phyloP scores from a whole-genome alignment of 1,140 invertebrate species.

The Drosophila parvula region DNA sequence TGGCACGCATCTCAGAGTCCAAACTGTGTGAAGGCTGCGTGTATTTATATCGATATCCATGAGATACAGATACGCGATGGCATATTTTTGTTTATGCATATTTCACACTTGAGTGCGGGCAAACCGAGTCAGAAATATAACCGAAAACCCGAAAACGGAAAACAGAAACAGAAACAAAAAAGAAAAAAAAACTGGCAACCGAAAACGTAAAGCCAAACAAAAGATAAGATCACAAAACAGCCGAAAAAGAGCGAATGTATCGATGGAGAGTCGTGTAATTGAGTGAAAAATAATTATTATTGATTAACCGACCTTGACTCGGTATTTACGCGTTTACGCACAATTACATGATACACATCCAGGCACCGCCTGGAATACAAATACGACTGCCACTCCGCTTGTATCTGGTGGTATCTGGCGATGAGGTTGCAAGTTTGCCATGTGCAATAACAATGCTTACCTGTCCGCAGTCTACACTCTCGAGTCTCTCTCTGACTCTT shows the following conservation, averaged over 20 bases:
- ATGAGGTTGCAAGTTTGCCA: conserved; percentile 74
- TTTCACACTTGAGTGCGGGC: conserved; percentile 62
- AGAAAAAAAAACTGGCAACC: neutral
- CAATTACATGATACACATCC: conserved; percentile 67
- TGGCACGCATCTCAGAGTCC: conserved; percentile 66
- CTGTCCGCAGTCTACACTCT: conserved; percentile 38
- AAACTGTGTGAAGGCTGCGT: conserved; percentile 72
- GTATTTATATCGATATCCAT: conserved; percentile 61
- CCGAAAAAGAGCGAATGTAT: conserved; percentile 37
- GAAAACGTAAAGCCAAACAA: conserved; percentile 22
- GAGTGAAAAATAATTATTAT: conserved; percentile 83
- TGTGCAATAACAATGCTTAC: conserved; percentile 42
- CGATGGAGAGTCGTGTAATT: conserved; percentile 64
- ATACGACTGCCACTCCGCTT: conserved; percentile 9
- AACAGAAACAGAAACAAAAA: conserved; percentile 9
- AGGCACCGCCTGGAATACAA: conserved; percentile 30
- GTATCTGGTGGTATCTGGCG: conserved; percentile 30
- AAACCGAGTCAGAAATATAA: conserved; percentile 45
- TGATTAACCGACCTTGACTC: conserved; percentile 82
- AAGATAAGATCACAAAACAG: conserved; percentile 38
- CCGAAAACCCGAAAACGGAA: conserved; percentile 14
- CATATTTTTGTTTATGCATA: conserved; percentile 74
- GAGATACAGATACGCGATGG: conserved; percentile 63
- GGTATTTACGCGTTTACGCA: conserved; percentile 81
- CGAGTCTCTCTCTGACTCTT: neutral